Evolutionary conservation across 1,140 invertebrate species (phyloP), one percentile per base, ranked within the genome.

Genomic region (Chironomus striatipennis): DNA sequence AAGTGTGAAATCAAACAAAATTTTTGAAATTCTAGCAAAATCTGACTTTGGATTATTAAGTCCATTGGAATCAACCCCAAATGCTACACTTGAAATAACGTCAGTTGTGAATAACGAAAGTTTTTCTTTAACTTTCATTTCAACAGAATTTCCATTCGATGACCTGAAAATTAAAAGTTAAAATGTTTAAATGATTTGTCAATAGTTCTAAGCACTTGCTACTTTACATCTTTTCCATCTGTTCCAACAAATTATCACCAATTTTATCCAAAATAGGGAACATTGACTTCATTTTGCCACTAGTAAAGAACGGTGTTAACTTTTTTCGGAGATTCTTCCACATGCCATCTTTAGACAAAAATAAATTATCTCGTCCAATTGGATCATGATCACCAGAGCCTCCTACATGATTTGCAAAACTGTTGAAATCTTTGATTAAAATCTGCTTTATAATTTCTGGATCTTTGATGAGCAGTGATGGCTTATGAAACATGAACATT

Each of bases 1-100:
- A 75, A 86, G 83, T 20, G 82, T 85, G 43, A 86, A 87, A 57
- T 82, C 83, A 5, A 88, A 87, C 34, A 89, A 83, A 47, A 83
- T 81, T 7, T 78, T 79, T 1, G 83, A 83, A 2, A 80, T 78
- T 73, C 64, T 79, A 43, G 78, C 81, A 74, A 84, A 86, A 42
- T 83, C 83, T 1, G 79, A 85, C 21, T 84, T 77, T 5, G 84
- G 80, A 76, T 86, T 80, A 17, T 80, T 80, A n/a, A 88, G 77
- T 2, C 84, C 84, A 57, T 87, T 85, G 3, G 86, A 84, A 70
- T 86, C 82, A 75, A 88, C 80, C n/a, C 87, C 88, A 77, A 86
- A 88, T 5, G 85, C 87, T 74, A 84, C 85, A 4, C 83, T 85
- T 4, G 86, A 86, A 47, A 89, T 88, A 6, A 86, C 83, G 78